phyloP scores from a whole-genome alignment of 2,888 invertebrate species.

The Oscheius myriophilus region DNA sequence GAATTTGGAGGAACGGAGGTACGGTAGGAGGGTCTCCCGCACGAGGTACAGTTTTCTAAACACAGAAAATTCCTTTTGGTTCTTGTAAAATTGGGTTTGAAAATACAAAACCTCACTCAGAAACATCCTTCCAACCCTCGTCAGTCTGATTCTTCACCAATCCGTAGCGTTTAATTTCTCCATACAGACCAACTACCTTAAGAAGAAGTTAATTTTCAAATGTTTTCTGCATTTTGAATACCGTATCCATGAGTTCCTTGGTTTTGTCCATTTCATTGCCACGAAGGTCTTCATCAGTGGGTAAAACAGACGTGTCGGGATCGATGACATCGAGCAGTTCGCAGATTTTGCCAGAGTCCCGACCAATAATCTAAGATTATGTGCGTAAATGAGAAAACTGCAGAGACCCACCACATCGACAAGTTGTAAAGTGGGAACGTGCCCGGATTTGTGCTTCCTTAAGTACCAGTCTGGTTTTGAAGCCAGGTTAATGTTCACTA shows the following conservation, averaged over 20 bases:
- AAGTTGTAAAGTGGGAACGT: conserved; percentile 79
- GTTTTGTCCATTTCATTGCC: conserved; percentile 13
- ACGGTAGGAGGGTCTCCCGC: conserved; percentile 2
- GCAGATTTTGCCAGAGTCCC: conserved; percentile 20
- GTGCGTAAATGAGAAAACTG: too few species aligned
- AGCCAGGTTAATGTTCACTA: conserved; percentile 59
- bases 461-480: conserved; percentile 83
- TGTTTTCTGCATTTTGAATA: too few species aligned
- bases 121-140: conserved; percentile 7
- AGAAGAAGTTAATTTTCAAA: too few species aligned
- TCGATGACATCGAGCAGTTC: conserved; percentile 20
- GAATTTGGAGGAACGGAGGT: background rate
- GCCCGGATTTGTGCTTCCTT: conserved; percentile 73
- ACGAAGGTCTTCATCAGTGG: conserved; percentile 6
- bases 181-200: conserved; percentile 7
- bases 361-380: conserved; percentile 26
- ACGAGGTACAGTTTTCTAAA: background rate
- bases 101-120: conserved; percentile 1
- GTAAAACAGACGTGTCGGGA: conserved; percentile 6
- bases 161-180: conserved; percentile 12
- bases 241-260: conserved; percentile 8
- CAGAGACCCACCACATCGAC: conserved; percentile 10
- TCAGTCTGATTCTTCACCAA: conserved; percentile 4
- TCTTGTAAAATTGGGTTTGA: too few species aligned
- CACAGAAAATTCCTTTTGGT: background rate